Evolutionary conservation across 1,140 invertebrate genomes (phyloP), one percentile per base, ranked within the genome.

Genomic region (Drosophila simulans): DNA sequence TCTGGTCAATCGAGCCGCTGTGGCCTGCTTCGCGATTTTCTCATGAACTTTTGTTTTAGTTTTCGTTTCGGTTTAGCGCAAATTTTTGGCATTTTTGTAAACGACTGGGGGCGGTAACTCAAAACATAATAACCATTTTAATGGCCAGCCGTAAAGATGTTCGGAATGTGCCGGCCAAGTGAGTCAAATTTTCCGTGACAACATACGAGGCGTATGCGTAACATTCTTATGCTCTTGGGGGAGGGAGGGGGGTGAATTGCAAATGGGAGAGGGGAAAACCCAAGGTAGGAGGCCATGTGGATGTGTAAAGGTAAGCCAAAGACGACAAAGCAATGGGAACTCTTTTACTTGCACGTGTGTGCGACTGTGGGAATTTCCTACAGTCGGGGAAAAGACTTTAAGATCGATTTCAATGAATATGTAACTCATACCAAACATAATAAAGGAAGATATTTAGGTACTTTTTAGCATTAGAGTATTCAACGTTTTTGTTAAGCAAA

Each of bases 261-360:
- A 8, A 15, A 22, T 2, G 13, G 25, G 45, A 11, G 17, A 7
- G 11, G 25, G 52, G 20, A 35, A 48, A 75, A 62, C 15, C 37
- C 43, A n/a, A 35, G 70, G 69, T 46, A 34, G 40, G 70, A 62
- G 68, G 66, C 48, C 63, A 71, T 55, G 68, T 62, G 70, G 27
- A 59, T 42, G 34, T 48, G 59, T 52, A 43, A 75, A 76, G 72
- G 54, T 57, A 70, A 70, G 34, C 60, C 59, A 74, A 52, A 62
- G 69, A 73, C 73, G 72, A 76, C 72, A 77, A 59, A 66, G 65
- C 73, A 68, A 57, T 43, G 43, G 40, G 68, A 71, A 71, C 52
- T 70, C 66, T 70, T 58, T 39, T 54, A 66, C 71, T 48, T 77
- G 60, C 60, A 34, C 31, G 31, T 40, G 49, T 39, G 48, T 5